Conservation (phyloP, 2,797 vertebrate genomes). For the Nyctibius grandis region DNA sequence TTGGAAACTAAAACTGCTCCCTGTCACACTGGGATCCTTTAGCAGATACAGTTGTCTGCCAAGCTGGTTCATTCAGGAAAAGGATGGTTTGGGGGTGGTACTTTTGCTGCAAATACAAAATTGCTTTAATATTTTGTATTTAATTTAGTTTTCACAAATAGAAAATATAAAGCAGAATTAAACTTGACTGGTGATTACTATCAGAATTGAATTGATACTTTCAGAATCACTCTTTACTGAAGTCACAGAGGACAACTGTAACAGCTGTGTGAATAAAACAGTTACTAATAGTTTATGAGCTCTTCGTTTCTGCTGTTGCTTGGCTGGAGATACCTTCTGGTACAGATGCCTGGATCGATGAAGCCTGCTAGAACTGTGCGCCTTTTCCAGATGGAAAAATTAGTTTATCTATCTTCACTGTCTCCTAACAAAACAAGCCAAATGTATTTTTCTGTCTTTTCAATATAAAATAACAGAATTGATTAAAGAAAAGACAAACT, state of each 20-base stretch:
- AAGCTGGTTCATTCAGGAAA: background rate
- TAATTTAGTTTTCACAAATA: background rate
- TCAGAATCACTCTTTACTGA: background rate
- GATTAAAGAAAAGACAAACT: background rate
- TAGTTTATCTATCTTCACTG: background rate
- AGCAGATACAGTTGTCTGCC: background rate
- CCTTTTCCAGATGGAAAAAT: background rate
- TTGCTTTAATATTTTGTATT: background rate
- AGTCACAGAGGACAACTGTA: fast-evolving
- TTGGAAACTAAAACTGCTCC: background rate
- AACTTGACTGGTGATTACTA: background rate
- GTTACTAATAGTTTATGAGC: background rate
- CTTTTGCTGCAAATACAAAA: background rate
- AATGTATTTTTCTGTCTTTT: background rate
- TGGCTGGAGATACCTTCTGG: background rate
- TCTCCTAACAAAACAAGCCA: background rate
- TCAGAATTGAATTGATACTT: background rate
- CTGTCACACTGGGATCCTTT: background rate
- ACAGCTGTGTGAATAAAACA: background rate
- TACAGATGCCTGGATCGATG: background rate
- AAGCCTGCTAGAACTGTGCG: background rate
- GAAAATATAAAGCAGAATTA: background rate
- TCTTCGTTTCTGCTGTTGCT: background rate
- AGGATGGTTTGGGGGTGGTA: background rate
- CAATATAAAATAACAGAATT: background rate